A percentile compares a stretch with the other conserved stretches of the same genome.
Conservation (phyloP, 2,888 invertebrate genomes). For the Busseola fusca region DNA sequence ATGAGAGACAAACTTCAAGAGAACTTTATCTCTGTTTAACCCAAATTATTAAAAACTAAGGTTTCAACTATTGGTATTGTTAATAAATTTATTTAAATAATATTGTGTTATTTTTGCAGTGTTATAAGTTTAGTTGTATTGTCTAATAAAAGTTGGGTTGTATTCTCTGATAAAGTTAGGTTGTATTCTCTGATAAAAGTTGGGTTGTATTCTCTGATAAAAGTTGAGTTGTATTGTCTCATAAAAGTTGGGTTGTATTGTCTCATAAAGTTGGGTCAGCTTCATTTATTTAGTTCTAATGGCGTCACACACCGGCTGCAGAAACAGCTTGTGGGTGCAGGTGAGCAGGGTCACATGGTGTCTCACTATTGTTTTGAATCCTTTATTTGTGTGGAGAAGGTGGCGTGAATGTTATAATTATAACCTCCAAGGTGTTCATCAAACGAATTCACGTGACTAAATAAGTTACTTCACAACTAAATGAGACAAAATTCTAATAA, state of each 20-base stretch:
- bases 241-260: no score
- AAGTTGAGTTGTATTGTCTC: no score
- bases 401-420: not conserved
- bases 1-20: slow-evolving; percentile 56
- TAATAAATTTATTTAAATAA: slow-evolving; percentile 76
- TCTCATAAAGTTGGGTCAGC: no score
- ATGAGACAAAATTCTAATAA: no score
- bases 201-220: no score
- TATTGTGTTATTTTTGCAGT: slow-evolving; percentile 4
- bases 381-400: not conserved
- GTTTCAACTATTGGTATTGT: slow-evolving; percentile 77
- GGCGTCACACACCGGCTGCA: not conserved
- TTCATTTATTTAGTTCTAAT: not conserved
- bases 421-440: not conserved
- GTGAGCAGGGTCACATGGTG: not conserved
- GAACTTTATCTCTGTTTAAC: slow-evolving; percentile 64
- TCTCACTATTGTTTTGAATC: not conserved
- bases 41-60: slow-evolving; percentile 70
- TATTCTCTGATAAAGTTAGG: not conserved
- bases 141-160: not conserved
- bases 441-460: not conserved
- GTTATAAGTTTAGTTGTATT: not conserved
- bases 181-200: no score
- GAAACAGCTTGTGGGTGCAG: not conserved
- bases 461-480: no score